Evolutionary conservation across 1,140 invertebrate species (phyloP), one percentile per base, ranked within the genome.

Genomic region (Melanaphis sacchari): DNA sequence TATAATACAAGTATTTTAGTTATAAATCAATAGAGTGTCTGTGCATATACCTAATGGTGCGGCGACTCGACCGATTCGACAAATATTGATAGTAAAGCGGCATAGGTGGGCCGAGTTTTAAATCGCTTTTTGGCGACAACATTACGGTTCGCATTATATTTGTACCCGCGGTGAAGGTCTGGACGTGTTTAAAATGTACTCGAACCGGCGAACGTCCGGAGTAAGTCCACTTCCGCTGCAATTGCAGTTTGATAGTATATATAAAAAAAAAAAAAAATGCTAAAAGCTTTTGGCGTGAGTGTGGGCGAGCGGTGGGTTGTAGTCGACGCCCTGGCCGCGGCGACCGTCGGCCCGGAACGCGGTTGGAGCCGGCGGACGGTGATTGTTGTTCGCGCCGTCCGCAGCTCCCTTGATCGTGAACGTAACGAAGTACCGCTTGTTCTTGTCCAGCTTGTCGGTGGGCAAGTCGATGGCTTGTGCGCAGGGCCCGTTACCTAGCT

Each of bases 341-440:
- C 54, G 89, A 36, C 52, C 22, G 36, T 54, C 46, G 18, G 11
- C 0, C 6, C 38, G 54, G 6, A 91, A n/a, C 2, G 43, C 43
- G 2, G 76, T 43, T 21, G 66, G 18, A 0, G 31, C 41, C 15
- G 43, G 43, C 22, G 91, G 89, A 31, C 52, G 89, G 38, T 31
- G 36, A 43, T 36, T 66, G 89, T 66, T n/a, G 40, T 36, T 90
- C 38, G 38, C 8, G 18, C 52, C 89, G 6, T 40, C 52, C 2
- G 5, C 91, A 8, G 94, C 94, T 54, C 97, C 97, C 95, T 97
- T 97, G 31, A 98, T 97, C 26, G 97, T 98, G 94, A 98, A 98
- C 38, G 98, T 98, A 89, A 98, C 98, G 95, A 97, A 98, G 95
- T 98, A 98, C 94, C 97, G 96, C 95, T 98, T 98, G 94, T 97